Evolutionary conservation across 2,888 invertebrate genomes (phyloP).

Genomic region (Apamea anceps): DNA sequence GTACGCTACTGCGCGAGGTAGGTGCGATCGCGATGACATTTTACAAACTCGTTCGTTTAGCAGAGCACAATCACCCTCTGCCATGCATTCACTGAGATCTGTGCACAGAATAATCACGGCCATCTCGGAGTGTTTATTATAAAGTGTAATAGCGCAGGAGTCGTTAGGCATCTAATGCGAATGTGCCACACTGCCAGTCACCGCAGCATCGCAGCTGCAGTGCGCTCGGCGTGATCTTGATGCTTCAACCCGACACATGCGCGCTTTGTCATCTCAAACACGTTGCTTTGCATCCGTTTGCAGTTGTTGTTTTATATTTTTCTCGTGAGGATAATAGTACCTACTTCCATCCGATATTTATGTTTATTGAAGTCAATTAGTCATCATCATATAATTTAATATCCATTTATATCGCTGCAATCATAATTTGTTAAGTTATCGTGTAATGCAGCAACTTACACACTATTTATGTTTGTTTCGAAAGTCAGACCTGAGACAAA

Average conservation of each 20-base stretch:
- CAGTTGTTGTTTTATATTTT: background rate
- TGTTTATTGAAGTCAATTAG: background rate
- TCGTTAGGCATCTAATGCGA: slow-evolving; percentile 74
- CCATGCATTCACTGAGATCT: slow-evolving; percentile 51
- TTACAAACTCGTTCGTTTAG: slow-evolving; percentile 51
- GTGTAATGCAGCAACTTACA: background rate
- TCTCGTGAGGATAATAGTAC: background rate
- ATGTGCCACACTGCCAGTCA: slow-evolving; percentile 66
- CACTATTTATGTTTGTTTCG: background rate
- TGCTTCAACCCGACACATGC: slow-evolving; percentile 55
- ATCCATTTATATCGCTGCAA: background rate
- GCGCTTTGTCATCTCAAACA: slow-evolving; percentile 57
- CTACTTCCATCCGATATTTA: background rate
- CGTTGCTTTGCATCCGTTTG: slow-evolving; percentile 38
- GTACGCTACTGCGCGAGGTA: slow-evolving; percentile 18
- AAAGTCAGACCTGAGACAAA: background rate
- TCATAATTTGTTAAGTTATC: background rate
- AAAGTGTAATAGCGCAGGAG: slow-evolving; percentile 73
- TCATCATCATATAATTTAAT: background rate
- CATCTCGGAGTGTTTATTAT: slow-evolving; percentile 66
- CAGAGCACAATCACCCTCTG: slow-evolving; percentile 52
- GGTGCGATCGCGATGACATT: slow-evolving; percentile 52
- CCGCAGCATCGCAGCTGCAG: slow-evolving; percentile 27
- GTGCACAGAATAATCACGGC: slow-evolving; percentile 57
- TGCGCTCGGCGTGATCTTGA: slow-evolving; percentile 57